Evolutionary conservation across 1,140 invertebrate species (phyloP).

Genomic region (Rhynchophorus ferrugineus): DNA sequence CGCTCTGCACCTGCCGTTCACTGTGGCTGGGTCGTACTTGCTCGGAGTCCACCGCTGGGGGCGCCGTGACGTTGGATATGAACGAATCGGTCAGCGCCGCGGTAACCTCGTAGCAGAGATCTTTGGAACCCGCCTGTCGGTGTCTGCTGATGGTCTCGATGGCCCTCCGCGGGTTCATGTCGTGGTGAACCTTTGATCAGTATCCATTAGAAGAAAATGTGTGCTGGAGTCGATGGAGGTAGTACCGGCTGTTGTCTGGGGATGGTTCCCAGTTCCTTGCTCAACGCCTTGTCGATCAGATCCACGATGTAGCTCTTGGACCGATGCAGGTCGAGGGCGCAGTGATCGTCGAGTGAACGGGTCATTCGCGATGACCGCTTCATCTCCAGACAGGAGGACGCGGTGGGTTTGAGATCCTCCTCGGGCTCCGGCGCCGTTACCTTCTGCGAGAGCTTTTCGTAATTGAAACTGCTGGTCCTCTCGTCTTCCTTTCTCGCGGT

Average conservation of each 20-base stretch:
- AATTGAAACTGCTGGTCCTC: slow-evolving; percentile 20
- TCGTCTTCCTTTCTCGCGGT: background rate
- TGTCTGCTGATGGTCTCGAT: slow-evolving; percentile 29
- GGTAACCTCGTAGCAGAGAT: slow-evolving; percentile 28
- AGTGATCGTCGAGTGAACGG: slow-evolving; percentile 23
- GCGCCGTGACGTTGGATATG: slow-evolving; percentile 19
- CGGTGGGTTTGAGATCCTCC: background rate
- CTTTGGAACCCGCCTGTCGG: slow-evolving; percentile 17
- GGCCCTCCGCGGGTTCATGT: slow-evolving; percentile 27
- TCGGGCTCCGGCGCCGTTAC: background rate
- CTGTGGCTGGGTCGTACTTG: background rate
- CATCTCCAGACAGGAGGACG: slow-evolving; percentile 1
- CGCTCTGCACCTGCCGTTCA: background rate
- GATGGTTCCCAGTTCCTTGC: slow-evolving; percentile 36
- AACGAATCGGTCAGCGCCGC: slow-evolving; percentile 28
- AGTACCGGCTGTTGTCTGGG: slow-evolving; percentile 18
- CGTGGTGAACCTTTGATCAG: slow-evolving; percentile 21
- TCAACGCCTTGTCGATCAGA: slow-evolving; percentile 41
- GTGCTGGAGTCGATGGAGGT: too few species aligned
- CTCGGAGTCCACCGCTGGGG: background rate
- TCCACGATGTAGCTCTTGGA: slow-evolving; percentile 42
- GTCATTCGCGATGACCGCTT: slow-evolving; percentile 1
- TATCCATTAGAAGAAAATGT: too few species aligned
- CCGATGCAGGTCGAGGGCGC: slow-evolving; percentile 38
- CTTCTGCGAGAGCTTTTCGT: slow-evolving; percentile 11